Evolutionary conservation across 2,113 vertebrate species (phyloP).

Genomic region (Pelecanoides urinatrix): DNA sequence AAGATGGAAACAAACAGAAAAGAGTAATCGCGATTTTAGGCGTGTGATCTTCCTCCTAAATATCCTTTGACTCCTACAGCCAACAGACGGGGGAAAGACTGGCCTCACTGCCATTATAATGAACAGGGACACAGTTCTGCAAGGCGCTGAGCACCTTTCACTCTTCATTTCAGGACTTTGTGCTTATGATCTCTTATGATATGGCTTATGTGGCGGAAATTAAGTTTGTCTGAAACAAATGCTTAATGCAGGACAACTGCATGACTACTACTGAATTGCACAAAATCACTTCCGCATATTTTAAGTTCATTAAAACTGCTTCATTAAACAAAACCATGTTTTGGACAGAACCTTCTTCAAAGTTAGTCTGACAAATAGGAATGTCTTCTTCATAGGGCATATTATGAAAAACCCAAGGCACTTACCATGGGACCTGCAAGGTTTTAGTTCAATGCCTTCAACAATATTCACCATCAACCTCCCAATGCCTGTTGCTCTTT

Average conservation of each 20-base stretch:
- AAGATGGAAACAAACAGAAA: not conserved
- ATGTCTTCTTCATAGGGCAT: not conserved
- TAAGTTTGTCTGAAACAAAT: not conserved
- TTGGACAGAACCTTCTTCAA: not conserved
- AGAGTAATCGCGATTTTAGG: not conserved
- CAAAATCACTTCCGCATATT: not conserved
- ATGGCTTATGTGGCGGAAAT: not conserved
- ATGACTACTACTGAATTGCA: not conserved
- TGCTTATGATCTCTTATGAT: not conserved
- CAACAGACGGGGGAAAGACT: too few relatives aligned
- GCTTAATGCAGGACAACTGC: not conserved
- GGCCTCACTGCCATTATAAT: not conserved
- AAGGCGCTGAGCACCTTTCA: not conserved
- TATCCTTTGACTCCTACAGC: not conserved
- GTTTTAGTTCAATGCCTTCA: constrained; percentile 96
- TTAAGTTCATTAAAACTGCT: not conserved
- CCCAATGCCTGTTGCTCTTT: constrained; percentile 95
- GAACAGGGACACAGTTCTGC: not conserved
- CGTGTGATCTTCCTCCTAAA: not conserved
- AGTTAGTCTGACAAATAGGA: not conserved
- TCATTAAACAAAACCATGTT: not conserved
- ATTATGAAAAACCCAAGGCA: not conserved
- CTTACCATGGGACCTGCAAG: constrained; percentile 94
- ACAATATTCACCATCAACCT: constrained; percentile 98
- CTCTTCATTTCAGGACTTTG: not conserved